Evolutionary conservation across 2,888 invertebrate genomes (phyloP).

Genomic region (Trachelus troglodyta): DNA sequence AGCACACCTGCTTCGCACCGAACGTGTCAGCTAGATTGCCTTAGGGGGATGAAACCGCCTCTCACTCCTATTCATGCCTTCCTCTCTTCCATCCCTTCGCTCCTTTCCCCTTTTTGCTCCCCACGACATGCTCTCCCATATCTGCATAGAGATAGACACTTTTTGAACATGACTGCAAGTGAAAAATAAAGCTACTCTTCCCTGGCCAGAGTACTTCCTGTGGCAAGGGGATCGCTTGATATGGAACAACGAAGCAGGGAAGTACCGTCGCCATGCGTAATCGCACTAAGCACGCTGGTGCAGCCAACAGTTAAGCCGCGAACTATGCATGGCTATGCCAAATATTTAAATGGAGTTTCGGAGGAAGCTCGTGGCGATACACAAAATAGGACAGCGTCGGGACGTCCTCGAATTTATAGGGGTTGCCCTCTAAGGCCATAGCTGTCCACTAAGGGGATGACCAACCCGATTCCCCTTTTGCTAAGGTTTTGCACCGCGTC

Average conservation of each 20-base stretch:
- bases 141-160: neutral
- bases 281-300: neutral
- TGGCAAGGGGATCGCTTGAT: neutral
- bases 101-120: neutral
- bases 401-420: conserved; percentile 3
- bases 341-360: conserved; percentile 1
- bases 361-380: neutral
- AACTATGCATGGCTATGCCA: neutral
- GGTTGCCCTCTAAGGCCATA: neutral
- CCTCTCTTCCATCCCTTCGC: neutral
- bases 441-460: neutral
- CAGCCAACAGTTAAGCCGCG: neutral
- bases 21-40: neutral
- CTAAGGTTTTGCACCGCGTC: neutral
- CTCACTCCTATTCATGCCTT: neutral
- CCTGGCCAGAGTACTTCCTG: neutral
- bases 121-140: neutral
- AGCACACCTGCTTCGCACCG: neutral
- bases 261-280: neutral
- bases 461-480: neutral
- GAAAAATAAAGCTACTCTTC: neutral
- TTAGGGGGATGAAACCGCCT: neutral
- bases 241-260: neutral
- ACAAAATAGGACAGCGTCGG: neutral
- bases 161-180: neutral